phyloP scores from a whole-genome alignment of 2,888 invertebrate genomes.

The Limnephilus auricula region DNA sequence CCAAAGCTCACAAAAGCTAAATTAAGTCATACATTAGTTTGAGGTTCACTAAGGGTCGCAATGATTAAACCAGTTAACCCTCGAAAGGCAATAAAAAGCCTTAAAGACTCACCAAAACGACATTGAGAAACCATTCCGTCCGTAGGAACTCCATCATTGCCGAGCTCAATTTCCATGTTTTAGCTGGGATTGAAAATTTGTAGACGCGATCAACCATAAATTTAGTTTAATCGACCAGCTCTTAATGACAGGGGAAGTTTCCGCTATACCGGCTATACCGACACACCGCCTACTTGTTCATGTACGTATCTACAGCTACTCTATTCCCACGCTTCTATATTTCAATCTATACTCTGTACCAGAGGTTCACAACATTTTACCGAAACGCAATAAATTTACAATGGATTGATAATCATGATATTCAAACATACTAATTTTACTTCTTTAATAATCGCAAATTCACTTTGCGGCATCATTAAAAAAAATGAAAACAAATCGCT shows the following conservation, averaged over 20 bases:
- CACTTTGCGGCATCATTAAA: too few relatives aligned
- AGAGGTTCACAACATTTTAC: neutral
- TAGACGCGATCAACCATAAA: slow-evolving; percentile 65
- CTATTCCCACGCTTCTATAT: neutral
- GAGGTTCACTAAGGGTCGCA: neutral
- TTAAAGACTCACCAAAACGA: neutral
- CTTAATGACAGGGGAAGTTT: slow-evolving; percentile 65
- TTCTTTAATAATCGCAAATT: too few relatives aligned
- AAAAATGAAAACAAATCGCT: too few relatives aligned
- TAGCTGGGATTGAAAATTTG: slow-evolving; percentile 61
- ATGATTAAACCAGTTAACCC: neutral
- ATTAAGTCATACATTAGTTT: neutral
- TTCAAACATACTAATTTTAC: too few relatives aligned
- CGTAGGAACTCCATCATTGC: slow-evolving; percentile 3
- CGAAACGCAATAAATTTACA: neutral
- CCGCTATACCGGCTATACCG: slow-evolving; percentile 9
- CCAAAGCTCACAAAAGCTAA: neutral
- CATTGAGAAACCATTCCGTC: slow-evolving; percentile 14
- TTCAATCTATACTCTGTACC: neutral
- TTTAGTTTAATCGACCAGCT: slow-evolving; percentile 64
- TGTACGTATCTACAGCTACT: neutral
- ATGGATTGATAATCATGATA: too few relatives aligned
- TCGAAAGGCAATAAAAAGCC: neutral
- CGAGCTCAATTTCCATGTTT: slow-evolving; percentile 41
- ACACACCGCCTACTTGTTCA: neutral